phyloP scores from a whole-genome alignment of 37 sponge, comb jelly and placozoan genomes.

The Chondrosia reniformis region DNA sequence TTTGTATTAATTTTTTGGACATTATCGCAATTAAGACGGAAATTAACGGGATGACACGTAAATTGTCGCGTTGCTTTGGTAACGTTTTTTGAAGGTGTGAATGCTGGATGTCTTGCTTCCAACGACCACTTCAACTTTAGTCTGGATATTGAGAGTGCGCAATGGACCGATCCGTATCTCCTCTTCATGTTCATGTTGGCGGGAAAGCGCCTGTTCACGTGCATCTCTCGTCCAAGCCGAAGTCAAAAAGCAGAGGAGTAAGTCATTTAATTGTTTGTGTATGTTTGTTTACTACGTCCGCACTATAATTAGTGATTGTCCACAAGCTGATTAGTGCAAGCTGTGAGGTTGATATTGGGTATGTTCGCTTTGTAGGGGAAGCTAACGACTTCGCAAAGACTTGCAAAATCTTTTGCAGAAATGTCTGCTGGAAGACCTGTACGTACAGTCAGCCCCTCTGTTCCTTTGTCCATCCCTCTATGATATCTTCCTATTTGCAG shows the following conservation, averaged over 20 bases:
- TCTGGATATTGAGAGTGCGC: too few relatives aligned
- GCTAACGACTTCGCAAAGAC: not conserved
- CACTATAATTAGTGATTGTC: not conserved
- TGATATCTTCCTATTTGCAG: not conserved
- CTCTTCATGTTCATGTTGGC: conserved; percentile 52
- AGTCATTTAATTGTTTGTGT: not conserved
- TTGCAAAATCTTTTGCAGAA: conserved; percentile 34
- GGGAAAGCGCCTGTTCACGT: conserved; percentile 65
- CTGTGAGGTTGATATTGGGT: not conserved
- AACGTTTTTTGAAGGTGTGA: not conserved
- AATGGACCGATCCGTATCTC: conserved; percentile 58
- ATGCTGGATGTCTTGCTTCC: not conserved
- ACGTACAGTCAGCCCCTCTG: not conserved
- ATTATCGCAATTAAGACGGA: not conserved
- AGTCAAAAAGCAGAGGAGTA: not conserved
- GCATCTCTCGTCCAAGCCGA: conserved; percentile 46
- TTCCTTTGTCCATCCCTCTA: not conserved
- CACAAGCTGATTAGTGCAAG: not conserved
- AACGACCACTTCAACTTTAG: too few relatives aligned
- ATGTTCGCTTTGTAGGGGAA: not conserved
- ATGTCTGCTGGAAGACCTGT: conserved; percentile 68
- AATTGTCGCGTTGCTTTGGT: not conserved
- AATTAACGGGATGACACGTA: not conserved
- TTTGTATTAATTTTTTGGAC: not conserved
- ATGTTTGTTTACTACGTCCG: not conserved